phyloP scores from a whole-genome alignment of 2,113 vertebrate species.

The Mesitornis unicolor region DNA sequence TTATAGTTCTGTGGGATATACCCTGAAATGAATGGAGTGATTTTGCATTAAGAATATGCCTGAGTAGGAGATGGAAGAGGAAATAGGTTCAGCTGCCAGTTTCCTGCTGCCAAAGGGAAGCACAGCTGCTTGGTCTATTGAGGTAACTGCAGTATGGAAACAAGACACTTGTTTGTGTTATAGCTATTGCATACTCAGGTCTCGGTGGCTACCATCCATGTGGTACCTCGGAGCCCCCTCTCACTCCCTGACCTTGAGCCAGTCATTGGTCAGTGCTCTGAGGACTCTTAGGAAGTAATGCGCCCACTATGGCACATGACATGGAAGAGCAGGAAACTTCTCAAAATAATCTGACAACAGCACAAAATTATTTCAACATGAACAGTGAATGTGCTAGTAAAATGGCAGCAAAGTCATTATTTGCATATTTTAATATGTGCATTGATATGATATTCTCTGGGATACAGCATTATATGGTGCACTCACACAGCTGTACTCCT shows the following conservation, averaged over 20 bases:
- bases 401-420: not conserved
- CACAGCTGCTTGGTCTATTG: not conserved
- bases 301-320: not conserved
- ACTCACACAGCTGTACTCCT: not conserved
- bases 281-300: not conserved
- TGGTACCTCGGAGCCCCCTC: rapidly evolving
- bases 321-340: not conserved
- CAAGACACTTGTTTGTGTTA: rapidly evolving
- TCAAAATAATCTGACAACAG: not conserved
- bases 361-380: not conserved
- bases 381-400: not conserved
- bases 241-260: not conserved
- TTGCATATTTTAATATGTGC: not conserved
- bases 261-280: not conserved
- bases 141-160: not conserved
- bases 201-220: rapidly evolving
- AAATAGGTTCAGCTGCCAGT: slow-evolving; percentile 12
- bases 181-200: not conserved
- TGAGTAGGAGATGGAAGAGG: not conserved
- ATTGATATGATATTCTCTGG: not conserved
- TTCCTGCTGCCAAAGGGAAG: slow-evolving; percentile 2
- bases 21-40: slow-evolving; percentile 2
- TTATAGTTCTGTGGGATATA: slow-evolving; percentile 10
- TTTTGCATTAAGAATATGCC: not conserved
- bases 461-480: not conserved